Evolutionary conservation across 2,888 invertebrate genomes (phyloP), one percentile per base, ranked within the genome.

Genomic region (Electrophaes corylata): DNA sequence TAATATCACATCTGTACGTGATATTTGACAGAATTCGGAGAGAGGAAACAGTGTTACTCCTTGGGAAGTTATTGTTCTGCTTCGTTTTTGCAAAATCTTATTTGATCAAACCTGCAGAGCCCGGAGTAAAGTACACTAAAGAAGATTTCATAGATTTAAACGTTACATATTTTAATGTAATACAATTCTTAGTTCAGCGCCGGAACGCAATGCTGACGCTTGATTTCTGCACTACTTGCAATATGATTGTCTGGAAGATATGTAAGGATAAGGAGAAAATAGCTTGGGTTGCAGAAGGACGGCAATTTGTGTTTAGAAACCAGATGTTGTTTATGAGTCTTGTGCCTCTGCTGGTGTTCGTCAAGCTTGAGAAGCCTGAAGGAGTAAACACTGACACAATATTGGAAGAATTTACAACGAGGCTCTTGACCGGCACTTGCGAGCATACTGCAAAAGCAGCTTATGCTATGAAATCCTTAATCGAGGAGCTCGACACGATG

Each of bases 251-350:
- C 79, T 72, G 74, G 11, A 67, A 71, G 1, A 65, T 84, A 1
- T 86, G 82, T 72, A 70, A 70, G 23, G 75, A 78, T 33, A 74
- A 73, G 14, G 71, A 79, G n/a, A 66, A 73, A 1, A 51, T 55
- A 0, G 72, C 73, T 1, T 65, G 69, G 33, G 68, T 70, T 37
- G 64, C 44, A 3, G 65, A 69, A 1, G 57, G 75, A 0, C 75
- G 73, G 29, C 81, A 76, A 29, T 64, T 81, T 10, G 77, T 92
- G 26, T 85, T 94, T 57, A 93, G 94, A 66, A 93, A 93, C 72
- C 94, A 95, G 76, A 81, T 95, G 65, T 76, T 95, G 18, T 87
- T 93, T 47, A 88, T 94, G 62, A 93, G 95, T 74, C 81, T 96
- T 11, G 79, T 95, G 41, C 96, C 96, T 0, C 76, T 95, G 26